Evolutionary conservation across 2,888 invertebrate species (phyloP).

Genomic region (Homarus gammarus): DNA sequence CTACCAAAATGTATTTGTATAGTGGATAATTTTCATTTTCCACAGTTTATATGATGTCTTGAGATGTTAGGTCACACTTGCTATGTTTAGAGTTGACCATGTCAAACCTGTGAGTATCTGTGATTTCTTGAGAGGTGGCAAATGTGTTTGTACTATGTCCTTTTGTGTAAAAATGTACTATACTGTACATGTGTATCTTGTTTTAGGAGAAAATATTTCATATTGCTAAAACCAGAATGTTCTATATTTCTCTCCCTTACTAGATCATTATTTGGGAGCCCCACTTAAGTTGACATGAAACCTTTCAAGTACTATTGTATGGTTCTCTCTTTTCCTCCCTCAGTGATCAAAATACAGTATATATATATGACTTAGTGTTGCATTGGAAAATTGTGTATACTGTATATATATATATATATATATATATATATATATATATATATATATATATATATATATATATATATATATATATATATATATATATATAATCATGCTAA

Average conservation of each 20-base stretch:
- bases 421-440: too few species aligned
- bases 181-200: conserved; percentile 48
- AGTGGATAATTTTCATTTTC: conserved; percentile 15
- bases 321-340: too few species aligned
- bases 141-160: conserved; percentile 47
- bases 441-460: too few species aligned
- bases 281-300: neutral
- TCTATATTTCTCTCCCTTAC: conserved; percentile 3
- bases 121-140: conserved; percentile 53
- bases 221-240: conserved; percentile 30
- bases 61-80: conserved; percentile 44
- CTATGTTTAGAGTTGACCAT: conserved; percentile 45
- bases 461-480: too few species aligned
- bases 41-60: conserved; percentile 29
- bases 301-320: neutral
- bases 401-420: too few species aligned
- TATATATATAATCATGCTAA: too few species aligned
- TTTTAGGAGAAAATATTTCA: conserved; percentile 52
- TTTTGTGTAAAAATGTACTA: conserved; percentile 47
- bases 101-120: conserved; percentile 51
- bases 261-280: neutral
- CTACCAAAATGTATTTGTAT: conserved; percentile 1
- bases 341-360: too few species aligned
- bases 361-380: too few species aligned
- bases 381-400: too few species aligned